Conservation (phyloP, 2,113 vertebrate genomes). For the Upupa epops region DNA sequence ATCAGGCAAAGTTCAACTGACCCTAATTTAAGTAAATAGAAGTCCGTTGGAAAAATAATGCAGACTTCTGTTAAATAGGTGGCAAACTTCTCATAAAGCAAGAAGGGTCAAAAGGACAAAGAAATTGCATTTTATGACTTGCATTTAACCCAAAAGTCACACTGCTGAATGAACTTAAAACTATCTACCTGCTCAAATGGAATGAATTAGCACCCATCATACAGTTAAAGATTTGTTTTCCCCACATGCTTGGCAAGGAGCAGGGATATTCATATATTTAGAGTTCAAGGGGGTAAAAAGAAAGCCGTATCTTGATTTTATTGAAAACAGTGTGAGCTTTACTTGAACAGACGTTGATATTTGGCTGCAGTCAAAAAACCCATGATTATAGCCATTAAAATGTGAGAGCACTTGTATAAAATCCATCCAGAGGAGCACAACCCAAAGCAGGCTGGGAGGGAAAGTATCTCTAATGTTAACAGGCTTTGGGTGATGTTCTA, state of each 20-base stretch:
- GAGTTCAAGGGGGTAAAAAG: not conserved
- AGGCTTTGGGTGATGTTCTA: constrained; percentile 30
- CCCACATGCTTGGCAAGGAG: not conserved
- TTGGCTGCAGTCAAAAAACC: constrained; percentile 16
- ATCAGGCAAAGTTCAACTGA: not conserved
- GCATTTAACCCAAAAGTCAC: not conserved
- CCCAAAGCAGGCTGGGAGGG: constrained; percentile 31
- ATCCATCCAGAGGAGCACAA: not conserved
- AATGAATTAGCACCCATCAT: not conserved
- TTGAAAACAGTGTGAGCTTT: not conserved
- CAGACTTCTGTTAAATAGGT: not conserved
- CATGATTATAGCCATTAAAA: constrained; percentile 40
- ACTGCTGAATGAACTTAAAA: not conserved
- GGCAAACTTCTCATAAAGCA: not conserved
- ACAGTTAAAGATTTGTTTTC: not conserved
- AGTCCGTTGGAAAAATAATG: not conserved
- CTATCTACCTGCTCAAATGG: not conserved
- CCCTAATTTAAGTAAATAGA: not conserved
- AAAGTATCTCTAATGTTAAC: constrained; percentile 40
- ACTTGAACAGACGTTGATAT: constrained; percentile 21
- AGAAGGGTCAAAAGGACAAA: not conserved
- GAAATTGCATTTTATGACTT: not conserved
- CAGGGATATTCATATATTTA: not conserved
- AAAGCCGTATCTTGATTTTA: constrained; percentile 1
- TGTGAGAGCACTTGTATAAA: constrained; percentile 32